These are phyloP conservation scores for Liodrosophila aerea DNA, from an alignment of 2,888 invertebrate genomes.

Conservation along the genomic window DNA sequence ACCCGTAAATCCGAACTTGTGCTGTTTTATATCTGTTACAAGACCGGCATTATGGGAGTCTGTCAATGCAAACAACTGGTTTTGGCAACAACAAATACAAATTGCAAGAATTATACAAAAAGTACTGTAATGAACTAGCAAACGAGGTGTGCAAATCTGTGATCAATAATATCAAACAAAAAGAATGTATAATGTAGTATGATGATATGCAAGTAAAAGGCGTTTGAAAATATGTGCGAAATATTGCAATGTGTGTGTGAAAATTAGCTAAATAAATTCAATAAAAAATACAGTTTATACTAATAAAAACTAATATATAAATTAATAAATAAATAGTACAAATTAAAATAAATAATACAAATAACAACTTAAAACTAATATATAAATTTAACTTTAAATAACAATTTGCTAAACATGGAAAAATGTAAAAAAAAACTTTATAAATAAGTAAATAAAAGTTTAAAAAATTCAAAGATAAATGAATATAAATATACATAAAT, in stretches of 20 bases:
- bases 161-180: not conserved
- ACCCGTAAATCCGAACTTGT: slow-evolving; percentile 84
- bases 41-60: slow-evolving; percentile 83
- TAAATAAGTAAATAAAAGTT: no score
- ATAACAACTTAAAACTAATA: not conserved
- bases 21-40: slow-evolving; percentile 82
- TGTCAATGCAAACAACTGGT: slow-evolving; percentile 83
- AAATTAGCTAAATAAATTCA: not conserved
- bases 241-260: no score
- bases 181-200: not conserved
- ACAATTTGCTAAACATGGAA: not conserved
- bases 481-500: no score
- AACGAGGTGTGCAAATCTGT: no score
- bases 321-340: not conserved
- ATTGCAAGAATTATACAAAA: slow-evolving; percentile 6
- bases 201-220: not conserved
- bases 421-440: no score
- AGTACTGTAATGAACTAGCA: not conserved
- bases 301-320: slow-evolving; percentile 7
- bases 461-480: no score
- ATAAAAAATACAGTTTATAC: not conserved
- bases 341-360: not conserved
- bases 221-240: not conserved
- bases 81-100: slow-evolving; percentile 58
- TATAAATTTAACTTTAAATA: not conserved